A percentile compares a stretch with the other conserved stretches of the same genome.
Conservation (phyloP, 2,797 vertebrate genomes). For the Phoebastria nigripes region DNA sequence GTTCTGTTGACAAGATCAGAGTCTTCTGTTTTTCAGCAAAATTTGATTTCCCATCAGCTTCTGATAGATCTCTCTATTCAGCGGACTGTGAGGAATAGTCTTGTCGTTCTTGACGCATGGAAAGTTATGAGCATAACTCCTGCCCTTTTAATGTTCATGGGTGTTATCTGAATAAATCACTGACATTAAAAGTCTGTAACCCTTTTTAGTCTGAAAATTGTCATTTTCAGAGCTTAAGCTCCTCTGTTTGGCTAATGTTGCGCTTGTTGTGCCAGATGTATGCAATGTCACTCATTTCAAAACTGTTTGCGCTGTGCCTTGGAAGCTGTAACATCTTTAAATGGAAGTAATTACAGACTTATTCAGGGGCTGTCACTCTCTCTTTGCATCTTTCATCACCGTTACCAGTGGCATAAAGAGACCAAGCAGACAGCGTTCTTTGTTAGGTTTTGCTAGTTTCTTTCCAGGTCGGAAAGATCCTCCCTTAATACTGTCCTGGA, state of each 20-base stretch:
- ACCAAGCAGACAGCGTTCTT: neutral
- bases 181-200: slow-evolving; percentile 27
- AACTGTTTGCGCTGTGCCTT: neutral
- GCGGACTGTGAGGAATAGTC: neutral
- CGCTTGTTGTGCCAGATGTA: neutral
- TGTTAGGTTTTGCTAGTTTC: neutral
- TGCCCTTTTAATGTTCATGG: slow-evolving; percentile 25
- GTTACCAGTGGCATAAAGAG: neutral
- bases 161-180: slow-evolving; percentile 29
- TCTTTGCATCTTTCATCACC: neutral
- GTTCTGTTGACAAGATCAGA: neutral
- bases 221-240: slow-evolving; percentile 16
- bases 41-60: slow-evolving; percentile 26
- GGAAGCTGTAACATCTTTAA: neutral
- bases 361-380: neutral
- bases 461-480: neutral
- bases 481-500: neutral
- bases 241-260: neutral
- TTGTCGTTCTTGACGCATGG: neutral
- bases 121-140: neutral
- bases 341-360: slow-evolving; percentile 14
- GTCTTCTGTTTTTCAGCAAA: slow-evolving; percentile 2
- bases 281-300: neutral
- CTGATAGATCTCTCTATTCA: slow-evolving; percentile 4
- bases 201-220: neutral